phyloP scores from a whole-genome alignment of 2,888 invertebrate genomes.

The Molanna angustata region DNA sequence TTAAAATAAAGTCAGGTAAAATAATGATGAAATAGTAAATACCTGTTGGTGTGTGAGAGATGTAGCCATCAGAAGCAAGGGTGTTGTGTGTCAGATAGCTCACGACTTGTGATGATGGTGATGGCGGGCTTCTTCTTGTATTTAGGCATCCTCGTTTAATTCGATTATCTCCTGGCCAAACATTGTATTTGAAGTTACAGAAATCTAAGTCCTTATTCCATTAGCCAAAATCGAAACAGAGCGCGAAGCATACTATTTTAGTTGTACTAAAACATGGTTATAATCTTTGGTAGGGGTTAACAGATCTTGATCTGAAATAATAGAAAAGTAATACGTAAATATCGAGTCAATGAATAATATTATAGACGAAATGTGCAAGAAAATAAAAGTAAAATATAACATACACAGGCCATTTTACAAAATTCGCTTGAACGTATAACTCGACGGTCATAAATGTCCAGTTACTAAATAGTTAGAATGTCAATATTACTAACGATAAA shows the following conservation, averaged over 20 bases:
- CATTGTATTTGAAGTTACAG: slow-evolving; percentile 23
- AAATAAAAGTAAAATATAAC: no score
- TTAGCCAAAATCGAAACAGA: slow-evolving; percentile 30
- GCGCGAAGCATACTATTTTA: slow-evolving; percentile 16
- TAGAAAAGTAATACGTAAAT: no score
- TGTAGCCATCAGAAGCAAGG: slow-evolving; percentile 29
- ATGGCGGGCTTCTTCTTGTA: slow-evolving; percentile 54
- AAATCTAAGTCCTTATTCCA: slow-evolving; percentile 29
- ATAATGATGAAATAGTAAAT: background rate
- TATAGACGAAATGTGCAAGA: background rate
- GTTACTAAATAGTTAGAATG: no score
- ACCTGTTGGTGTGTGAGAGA: slow-evolving; percentile 14
- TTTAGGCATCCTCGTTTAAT: slow-evolving; percentile 49
- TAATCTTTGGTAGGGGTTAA: slow-evolving; percentile 23
- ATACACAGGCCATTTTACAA: no score
- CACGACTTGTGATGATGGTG: slow-evolving; percentile 43
- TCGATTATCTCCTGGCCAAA: slow-evolving; percentile 19
- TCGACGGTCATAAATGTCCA: no score
- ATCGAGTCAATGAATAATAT: background rate
- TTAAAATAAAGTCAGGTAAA: no score
- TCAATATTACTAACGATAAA: no score
- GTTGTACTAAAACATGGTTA: slow-evolving; percentile 30
- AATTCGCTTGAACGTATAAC: no score
- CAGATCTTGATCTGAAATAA: slow-evolving; percentile 7
- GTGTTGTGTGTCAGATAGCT: slow-evolving; percentile 14